Evolutionary conservation across 2,888 invertebrate species (phyloP), one percentile per base, ranked within the genome.

Genomic region (Scaptomyza caliginosa): DNA sequence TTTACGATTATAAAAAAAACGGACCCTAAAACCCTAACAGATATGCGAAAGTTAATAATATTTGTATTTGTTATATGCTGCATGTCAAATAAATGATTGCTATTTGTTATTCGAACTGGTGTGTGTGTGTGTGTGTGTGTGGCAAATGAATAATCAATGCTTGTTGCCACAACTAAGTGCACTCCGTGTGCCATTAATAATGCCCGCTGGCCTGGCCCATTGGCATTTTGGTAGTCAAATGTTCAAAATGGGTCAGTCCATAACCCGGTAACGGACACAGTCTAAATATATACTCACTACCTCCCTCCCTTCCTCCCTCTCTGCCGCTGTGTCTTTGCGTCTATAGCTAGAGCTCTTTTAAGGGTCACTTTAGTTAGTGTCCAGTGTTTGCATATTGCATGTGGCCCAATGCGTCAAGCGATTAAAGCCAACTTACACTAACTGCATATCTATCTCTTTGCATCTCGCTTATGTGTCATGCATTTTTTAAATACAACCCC

Each of bases 121-220:
- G 21, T 21, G 32, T 6, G 32, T 32, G 13, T 32, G 10, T 28
- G 6, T 2, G 32, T 32, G 32, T 68, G 34, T 55, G 19, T 34
- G 57, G 42, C 54, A 52, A 64, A 73, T 72, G 55, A 72, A 72
- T 72, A 72, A 73, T 73, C 74, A 72, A 56, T 43, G 67, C 30
- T 43, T 64, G 54, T 68, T 68, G 64, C 57, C 74, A 48, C 58
- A 68, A 68, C 64, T 73, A 73, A 73, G 72, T 72, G 71, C 71
- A 72, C 68, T 73, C 73, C 39, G 51, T 72, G 68, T 64, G 72
- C 51, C 74, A 73, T 72, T 73, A 72, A 73, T 72, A 72, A 72
- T 72, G 73, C 57, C 68, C 73, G 64, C 36, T 64, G 70, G 26
- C 28, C 28, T 30, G 32, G 13, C 32, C 13, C 43, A 73, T 72